These are phyloP conservation scores for Aplochiton taeniatus DNA, from an alignment of 2,797 vertebrate genomes.

Conservation along the genomic window DNA sequence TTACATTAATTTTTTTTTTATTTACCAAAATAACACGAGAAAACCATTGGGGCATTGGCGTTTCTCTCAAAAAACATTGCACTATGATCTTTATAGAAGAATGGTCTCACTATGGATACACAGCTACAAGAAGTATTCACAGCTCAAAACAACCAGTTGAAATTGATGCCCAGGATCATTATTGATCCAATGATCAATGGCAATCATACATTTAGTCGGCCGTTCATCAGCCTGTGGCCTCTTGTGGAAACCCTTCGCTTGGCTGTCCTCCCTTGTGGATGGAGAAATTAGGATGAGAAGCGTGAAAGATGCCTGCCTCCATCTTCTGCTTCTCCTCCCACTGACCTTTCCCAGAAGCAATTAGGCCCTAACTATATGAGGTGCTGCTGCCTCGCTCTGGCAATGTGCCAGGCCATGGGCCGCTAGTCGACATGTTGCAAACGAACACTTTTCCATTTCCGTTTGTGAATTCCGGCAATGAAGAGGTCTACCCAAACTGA, in stretches of 20 bases:
- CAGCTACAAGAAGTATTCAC: too few species aligned
- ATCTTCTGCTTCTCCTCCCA: conserved; percentile 23
- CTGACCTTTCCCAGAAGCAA: conserved; percentile 56
- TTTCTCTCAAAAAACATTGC: too few species aligned
- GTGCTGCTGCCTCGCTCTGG: conserved; percentile 21
- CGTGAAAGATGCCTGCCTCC: conserved; percentile 34
- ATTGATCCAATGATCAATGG: conserved; percentile 59
- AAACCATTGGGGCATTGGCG: too few species aligned
- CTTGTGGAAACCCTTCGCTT: conserved; percentile 29
- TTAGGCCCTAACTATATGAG: conserved; percentile 36
- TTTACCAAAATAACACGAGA: too few species aligned
- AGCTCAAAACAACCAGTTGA: too few species aligned
- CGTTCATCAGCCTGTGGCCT: neutral
- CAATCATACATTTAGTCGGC: conserved; percentile 47
- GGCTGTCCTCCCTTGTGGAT: conserved; percentile 35
- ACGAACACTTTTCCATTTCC: conserved; percentile 18
- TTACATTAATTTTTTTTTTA: too few species aligned
- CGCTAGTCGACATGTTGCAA: conserved; percentile 25
- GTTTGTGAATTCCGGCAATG: conserved; percentile 20
- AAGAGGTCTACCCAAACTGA: neutral
- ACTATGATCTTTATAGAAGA: too few species aligned
- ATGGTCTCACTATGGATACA: too few species aligned
- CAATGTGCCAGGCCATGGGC: conserved; percentile 19
- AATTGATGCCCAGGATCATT: neutral
- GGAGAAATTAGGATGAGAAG: conserved; percentile 30